phyloP scores from a whole-genome alignment of 1,140 invertebrate genomes.

The Drosophila persimilis region DNA sequence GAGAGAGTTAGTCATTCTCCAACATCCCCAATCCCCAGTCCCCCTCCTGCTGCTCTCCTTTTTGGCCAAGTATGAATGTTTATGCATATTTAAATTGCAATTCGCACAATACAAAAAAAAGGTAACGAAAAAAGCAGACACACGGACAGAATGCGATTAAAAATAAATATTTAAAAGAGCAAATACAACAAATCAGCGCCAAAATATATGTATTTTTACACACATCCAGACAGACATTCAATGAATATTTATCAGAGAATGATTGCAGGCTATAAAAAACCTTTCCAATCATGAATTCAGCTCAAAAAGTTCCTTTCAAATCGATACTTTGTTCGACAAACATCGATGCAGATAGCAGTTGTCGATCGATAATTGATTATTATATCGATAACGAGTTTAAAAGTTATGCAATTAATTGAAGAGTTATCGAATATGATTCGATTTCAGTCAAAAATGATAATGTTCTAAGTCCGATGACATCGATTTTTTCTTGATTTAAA shows the following conservation, averaged over 20 bases:
- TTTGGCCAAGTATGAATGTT: constrained; percentile 40
- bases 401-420: no score
- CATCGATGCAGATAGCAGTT: no score
- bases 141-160: constrained; percentile 20
- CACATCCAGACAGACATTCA: background rate
- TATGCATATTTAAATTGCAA: constrained; percentile 72
- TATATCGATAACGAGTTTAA: no score
- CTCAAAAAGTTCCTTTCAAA: constrained; percentile 11
- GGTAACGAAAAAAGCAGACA: constrained; percentile 28
- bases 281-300: background rate
- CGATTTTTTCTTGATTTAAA: no score
- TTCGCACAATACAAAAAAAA: constrained; percentile 45
- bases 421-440: no score
- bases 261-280: constrained; percentile 23
- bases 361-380: no score
- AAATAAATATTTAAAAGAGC: constrained; percentile 32
- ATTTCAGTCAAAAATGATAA: no score
- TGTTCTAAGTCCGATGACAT: no score
- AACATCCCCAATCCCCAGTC: background rate
- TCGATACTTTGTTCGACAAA: background rate
- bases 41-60: background rate
- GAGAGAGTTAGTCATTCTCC: constrained; percentile 53
- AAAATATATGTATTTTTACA: constrained; percentile 1
- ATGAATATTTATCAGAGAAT: background rate
- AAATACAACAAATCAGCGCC: constrained; percentile 1